Conservation (phyloP, 2,113 vertebrate genomes). For the Stigmatopora nigra region DNA sequence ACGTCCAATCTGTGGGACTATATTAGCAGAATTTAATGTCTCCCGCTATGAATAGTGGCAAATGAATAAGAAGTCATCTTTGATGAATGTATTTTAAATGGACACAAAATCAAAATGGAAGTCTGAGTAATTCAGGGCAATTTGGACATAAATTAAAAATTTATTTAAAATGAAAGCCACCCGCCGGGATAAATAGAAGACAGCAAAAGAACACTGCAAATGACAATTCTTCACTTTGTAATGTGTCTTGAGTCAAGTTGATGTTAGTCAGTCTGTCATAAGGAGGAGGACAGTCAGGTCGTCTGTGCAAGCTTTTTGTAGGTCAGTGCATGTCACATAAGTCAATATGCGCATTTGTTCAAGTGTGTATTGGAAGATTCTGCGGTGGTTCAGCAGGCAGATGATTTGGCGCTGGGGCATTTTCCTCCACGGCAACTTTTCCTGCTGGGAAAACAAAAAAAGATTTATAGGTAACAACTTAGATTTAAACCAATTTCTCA, state of each 20-base stretch:
- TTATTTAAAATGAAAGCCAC: conserved; percentile 37
- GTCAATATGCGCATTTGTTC: conserved; percentile 13
- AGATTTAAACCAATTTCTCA: background rate
- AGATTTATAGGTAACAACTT: background rate
- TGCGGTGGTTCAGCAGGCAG: conserved; percentile 70
- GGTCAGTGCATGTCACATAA: conserved; percentile 27
- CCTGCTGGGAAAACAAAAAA: conserved; percentile 38
- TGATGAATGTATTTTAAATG: background rate
- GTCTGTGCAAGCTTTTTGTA: conserved; percentile 2
- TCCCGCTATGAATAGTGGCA: no score
- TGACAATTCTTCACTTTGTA: background rate
- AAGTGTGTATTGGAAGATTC: conserved; percentile 67
- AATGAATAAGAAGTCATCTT: no score
- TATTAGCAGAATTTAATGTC: no score
- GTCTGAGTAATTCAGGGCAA: background rate
- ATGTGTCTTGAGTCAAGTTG: background rate
- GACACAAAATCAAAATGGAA: background rate
- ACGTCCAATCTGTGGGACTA: no score
- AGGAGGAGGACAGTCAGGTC: background rate
- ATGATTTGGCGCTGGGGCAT: conserved; percentile 44
- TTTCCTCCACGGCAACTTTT: conserved; percentile 49
- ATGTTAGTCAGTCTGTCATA: background rate
- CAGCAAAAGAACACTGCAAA: conserved; percentile 42
- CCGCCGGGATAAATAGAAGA: conserved; percentile 23
- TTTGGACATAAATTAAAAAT: conserved; percentile 38